A percentile compares a stretch with the other conserved stretches of the same genome.
Conservation (phyloP, 1,140 invertebrate species). For the Pygmarrhopalites habei region DNA sequence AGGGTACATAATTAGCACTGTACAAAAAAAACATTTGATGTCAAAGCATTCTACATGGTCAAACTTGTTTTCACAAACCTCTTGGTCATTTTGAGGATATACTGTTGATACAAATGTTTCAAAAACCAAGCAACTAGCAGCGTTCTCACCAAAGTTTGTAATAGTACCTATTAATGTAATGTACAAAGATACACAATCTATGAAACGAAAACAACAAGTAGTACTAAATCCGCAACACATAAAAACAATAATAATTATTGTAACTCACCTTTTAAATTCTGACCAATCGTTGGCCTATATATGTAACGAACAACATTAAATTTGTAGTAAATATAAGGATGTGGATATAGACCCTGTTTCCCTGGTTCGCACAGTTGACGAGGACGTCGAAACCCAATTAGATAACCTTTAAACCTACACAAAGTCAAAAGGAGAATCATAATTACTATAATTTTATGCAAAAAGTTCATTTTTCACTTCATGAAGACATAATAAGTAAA, state of each 20-base stretch:
- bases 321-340: constrained; percentile 25
- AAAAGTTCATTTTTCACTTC: no score
- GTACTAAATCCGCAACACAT: not conserved
- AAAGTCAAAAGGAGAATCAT: constrained; percentile 4
- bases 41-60: no score
- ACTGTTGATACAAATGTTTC: constrained; percentile 29
- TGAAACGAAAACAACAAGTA: no score
- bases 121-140: constrained; percentile 26
- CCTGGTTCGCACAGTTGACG: not conserved
- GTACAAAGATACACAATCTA: not conserved
- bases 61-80: constrained; percentile 19
- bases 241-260: not conserved
- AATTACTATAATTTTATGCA: no score
- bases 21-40: no score
- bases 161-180: constrained; percentile 18
- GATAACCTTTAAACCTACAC: constrained; percentile 28
- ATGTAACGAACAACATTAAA: constrained; percentile 24
- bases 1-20: not conserved
- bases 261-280: constrained; percentile 24
- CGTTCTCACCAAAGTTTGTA: constrained; percentile 23
- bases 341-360: constrained; percentile 6
- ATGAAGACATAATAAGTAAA: no score
- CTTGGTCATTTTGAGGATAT: not conserved
- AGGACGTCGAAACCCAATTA: constrained; percentile 21
- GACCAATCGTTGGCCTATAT: constrained; percentile 23